Evolutionary conservation across 2,888 invertebrate genomes (phyloP), one percentile per base, ranked within the genome.

Genomic region (Leucozona laternaria): DNA sequence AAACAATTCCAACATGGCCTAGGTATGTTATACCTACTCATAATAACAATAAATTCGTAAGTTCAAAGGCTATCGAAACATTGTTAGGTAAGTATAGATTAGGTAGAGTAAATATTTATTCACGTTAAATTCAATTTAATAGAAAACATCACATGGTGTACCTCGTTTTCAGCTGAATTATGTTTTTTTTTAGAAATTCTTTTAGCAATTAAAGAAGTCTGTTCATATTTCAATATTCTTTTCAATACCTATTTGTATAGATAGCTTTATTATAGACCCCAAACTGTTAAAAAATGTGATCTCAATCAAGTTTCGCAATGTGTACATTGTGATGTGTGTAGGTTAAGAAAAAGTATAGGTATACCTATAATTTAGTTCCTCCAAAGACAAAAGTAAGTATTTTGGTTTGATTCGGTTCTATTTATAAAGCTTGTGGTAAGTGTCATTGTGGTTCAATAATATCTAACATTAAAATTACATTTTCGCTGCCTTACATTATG

Each of bases 311-410:
- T 7, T n/a, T 43, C n/a, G n/a, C 43, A 43, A 43, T n/a, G 43
- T 43, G 43, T 43, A n/a, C 43, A 43, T n/a, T n/a, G 43, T n/a
- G n/a, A n/a, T 43, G n/a, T 43, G 43, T n/a, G 43, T n/a, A n/a
- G n/a, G 43, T n/a, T 43, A n/a, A 43, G 2, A n/a, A 43, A 43
- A 43, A 43, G 43, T 40, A 37, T 37, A 15, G 13, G 5, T n/a
- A 43, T 15, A 15, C 8, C n/a, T n/a, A n/a, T n/a, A n/a, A n/a
- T 15, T 13, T n/a, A 43, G 43, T n/a, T 43, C 43, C 43, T n/a
- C 43, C 43, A 43, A 8, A 43, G 43, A 43, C 1, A 40, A 37
- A n/a, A n/a, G n/a, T n/a, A 15, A 40, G 15, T 40, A 40, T 40
- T 40, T 40, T 15, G 15, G 40, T 40, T 40, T 15, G 40, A 40